A percentile compares a stretch with the other conserved stretches of the same genome.
Conservation (phyloP, 2,113 vertebrate genomes). For the Gasterosteus aculeatus region DNA sequence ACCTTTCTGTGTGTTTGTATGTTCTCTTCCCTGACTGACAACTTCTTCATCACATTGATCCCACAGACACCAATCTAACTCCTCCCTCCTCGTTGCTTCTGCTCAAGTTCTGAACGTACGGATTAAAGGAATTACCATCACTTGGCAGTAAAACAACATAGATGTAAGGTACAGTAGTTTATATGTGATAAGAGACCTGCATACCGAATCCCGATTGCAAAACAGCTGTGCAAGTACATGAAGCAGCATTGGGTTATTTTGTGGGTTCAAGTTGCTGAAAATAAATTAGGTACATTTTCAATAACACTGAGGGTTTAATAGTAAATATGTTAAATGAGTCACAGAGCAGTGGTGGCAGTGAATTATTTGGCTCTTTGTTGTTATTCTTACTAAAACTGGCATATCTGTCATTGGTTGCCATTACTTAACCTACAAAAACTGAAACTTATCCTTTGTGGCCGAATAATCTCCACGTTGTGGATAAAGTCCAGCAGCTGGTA, state of each 20-base stretch:
- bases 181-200: background rate
- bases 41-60: background rate
- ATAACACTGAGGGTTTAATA: conserved; percentile 9
- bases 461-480: conserved; percentile 37
- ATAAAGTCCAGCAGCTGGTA: conserved; percentile 64
- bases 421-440: conserved; percentile 54
- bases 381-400: background rate
- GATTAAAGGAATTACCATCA: background rate
- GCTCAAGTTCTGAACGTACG: background rate
- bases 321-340: background rate
- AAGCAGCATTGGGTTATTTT: conserved; percentile 5
- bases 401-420: conserved; percentile 28
- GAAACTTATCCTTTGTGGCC: conserved; percentile 59
- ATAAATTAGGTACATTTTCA: conserved; percentile 4
- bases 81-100: background rate
- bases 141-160: background rate
- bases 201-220: background rate
- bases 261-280: conserved; percentile 4
- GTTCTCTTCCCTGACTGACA: too few relatives aligned
- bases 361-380: conserved; percentile 16
- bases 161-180: background rate
- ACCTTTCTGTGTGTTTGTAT: too few relatives aligned
- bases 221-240: conserved; percentile 1
- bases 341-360: background rate
- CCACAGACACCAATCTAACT: background rate